Conservation (phyloP, 1,140 invertebrate genomes). For the Ctenoplectra terminalis region DNA sequence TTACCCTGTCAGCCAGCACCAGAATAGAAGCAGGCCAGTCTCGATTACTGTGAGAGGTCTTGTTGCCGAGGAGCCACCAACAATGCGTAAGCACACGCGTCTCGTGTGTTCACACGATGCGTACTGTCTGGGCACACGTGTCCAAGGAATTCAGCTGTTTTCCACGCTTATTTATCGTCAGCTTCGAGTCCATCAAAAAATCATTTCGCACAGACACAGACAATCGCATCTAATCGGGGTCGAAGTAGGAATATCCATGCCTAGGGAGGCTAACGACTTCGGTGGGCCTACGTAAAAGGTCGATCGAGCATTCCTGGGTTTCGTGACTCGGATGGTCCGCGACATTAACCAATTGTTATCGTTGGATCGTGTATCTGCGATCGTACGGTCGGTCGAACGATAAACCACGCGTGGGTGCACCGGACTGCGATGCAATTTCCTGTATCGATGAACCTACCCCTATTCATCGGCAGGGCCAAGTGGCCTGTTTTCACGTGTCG, state of each 20-base stretch:
- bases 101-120: neutral
- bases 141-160: neutral
- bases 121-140: neutral
- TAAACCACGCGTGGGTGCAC: conserved; percentile 50
- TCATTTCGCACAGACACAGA: conserved; percentile 21
- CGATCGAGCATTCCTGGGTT: conserved; percentile 30
- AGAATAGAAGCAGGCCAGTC: conserved; percentile 71
- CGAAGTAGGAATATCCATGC: conserved; percentile 3
- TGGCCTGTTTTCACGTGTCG: conserved; percentile 40
- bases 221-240: neutral
- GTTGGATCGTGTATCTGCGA: conserved; percentile 44
- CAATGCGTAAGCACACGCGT: conserved; percentile 17
- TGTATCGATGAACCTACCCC: conserved; percentile 13
- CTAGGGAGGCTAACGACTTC: neutral
- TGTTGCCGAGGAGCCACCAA: conserved; percentile 53
- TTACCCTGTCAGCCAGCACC: conserved; percentile 65
- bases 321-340: conserved; percentile 17
- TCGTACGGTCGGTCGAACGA: conserved; percentile 19
- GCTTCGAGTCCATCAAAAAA: neutral
- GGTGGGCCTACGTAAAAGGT: conserved; percentile 2
- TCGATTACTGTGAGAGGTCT: conserved; percentile 58
- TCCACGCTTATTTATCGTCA: neutral
- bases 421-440: conserved; percentile 39
- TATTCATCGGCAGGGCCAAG: conserved; percentile 29
- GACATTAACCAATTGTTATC: conserved; percentile 17